Base-by-base conservation (phyloP, 64 coral and sea anemone genomes). In the Actinia tenebrosa region DNA sequence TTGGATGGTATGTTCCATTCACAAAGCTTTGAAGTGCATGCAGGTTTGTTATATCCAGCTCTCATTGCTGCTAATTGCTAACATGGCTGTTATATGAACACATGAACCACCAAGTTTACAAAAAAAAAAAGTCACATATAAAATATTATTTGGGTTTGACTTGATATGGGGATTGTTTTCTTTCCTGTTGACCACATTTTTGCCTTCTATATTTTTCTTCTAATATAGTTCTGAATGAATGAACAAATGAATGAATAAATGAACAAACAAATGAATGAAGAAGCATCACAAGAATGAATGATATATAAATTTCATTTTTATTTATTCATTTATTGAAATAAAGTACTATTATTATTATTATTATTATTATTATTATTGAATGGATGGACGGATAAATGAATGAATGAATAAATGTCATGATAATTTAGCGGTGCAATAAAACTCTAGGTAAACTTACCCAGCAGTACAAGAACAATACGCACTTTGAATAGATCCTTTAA, bases 391-490 rank as follows among this genome's bases (percentile, higher is more conserved):
- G 30, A 37, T 37, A 37, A 37, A 37, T 37, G 30, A 37, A 37
- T 37, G 30, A 37, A 37, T 37, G 30, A 37, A 37, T 37, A 37
- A 37, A 37, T 37, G 30, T 37, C 30, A 37, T 37, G 30, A 37
- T 37, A 37, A 37, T 37, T 37, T 37, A 37, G 30, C 30, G 0
- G 30, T 37, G 30, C 30, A 37, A 37, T 37, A 37, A 37, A 37
- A 37, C 30, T 37, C 30, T 0, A 37, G 60, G 17, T 44, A 44
- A 53, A 45, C 64, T 84, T 72, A 72, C 80, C 91, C 91, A 42
- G 83, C 91, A 78, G 83, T 86, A 86, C 91, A 93, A 64, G 87
- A 80, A 66, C 91, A 93, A 58, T 78, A 93, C 44, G 82, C 82
- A 89, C 86, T 89, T 22, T 86, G 83, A 81, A 93, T 89, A 19